Evolutionary conservation across 2,888 invertebrate species (phyloP), one percentile per base, ranked within the genome.

Genomic region (Agrotis puta): DNA sequence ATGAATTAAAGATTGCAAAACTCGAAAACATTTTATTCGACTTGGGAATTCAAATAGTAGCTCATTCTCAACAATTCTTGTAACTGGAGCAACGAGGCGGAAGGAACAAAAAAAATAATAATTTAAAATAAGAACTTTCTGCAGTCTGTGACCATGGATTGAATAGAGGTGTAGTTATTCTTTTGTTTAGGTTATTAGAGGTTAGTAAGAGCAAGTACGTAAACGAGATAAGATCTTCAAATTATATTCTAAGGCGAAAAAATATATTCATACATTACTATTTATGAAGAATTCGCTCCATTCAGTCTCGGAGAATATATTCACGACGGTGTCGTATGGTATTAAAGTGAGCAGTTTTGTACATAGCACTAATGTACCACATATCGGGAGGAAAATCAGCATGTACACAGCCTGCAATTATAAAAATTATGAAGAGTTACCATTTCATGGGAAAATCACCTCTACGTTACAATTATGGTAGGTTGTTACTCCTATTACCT

Each of bases 281-380:
- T 98, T 98, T 58, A 98, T 96, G 90, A 99, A 98, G 93, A 98
- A 98, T 89, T 98, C 98, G 83, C 97, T 97, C 97, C 98, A 98
- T 51, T 97, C 97, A 6, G 98, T 98, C 83, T 98, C 97, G 0
- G 98, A 97, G 90, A 98, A 98, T 64, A 98, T 97, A 84, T 97
- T 97, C 85, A 97, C 96, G 14, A 97, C 96, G 39, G 96, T 94
- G 77, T 97, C 97, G 67, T 97, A 96, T 0, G 98, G 97, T 87
- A 97, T 97, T 66, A 98, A 93, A n/a, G 98, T 97, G 62, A 98
- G 94, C 74, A 98, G 92, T 92, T 98, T 98, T 54, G 97, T 97
- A 90, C 98, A 98, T 27, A 98, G 94, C 45, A 98, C 96, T 62
- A 98, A 94, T 47, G 97, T 97, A 4, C 98, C 97, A 82, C 98